phyloP scores from a whole-genome alignment of 2,113 vertebrate genomes.

The Pelvicachromis taeniatus region DNA sequence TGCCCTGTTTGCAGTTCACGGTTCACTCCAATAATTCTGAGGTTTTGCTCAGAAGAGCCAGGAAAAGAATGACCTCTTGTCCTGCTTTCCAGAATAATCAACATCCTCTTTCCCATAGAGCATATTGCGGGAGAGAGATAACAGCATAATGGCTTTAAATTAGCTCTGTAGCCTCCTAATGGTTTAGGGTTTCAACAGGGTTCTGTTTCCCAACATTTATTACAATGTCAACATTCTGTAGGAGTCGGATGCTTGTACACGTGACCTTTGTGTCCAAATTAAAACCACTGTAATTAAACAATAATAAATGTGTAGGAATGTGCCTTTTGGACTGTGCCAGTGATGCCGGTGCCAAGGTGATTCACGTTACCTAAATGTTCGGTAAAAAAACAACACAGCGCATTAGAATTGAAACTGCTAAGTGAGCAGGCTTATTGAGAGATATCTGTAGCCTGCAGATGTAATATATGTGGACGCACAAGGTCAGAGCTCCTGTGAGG shows the following conservation, averaged over 20 bases:
- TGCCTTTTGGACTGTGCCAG: not conserved
- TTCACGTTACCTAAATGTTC: not conserved
- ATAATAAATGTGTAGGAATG: conserved; percentile 7
- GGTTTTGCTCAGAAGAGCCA: not conserved
- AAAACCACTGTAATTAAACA: conserved; percentile 17
- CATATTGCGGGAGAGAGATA: conserved; percentile 17
- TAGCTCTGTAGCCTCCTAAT: conserved; percentile 1
- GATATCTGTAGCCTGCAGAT: conserved; percentile 17
- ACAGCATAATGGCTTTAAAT: conserved; percentile 16
- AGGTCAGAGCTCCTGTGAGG: conserved; percentile 35
- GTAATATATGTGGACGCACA: conserved; percentile 15
- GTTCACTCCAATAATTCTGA: not conserved
- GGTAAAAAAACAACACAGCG: not conserved
- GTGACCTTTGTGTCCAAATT: conserved; percentile 19
- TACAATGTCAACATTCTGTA: conserved; percentile 3
- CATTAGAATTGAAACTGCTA: not conserved
- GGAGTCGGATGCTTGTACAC: not conserved
- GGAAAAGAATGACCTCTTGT: not conserved
- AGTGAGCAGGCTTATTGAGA: conserved; percentile 1
- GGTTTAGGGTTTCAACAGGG: not conserved
- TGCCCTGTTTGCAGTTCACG: not conserved
- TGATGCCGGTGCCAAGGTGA: not conserved
- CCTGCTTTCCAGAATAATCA: not conserved
- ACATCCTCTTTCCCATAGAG: not conserved
- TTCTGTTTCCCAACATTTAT: conserved; percentile 1